phyloP scores from a whole-genome alignment of 2,888 invertebrate genomes.

The Ceriagrion tenellum region DNA sequence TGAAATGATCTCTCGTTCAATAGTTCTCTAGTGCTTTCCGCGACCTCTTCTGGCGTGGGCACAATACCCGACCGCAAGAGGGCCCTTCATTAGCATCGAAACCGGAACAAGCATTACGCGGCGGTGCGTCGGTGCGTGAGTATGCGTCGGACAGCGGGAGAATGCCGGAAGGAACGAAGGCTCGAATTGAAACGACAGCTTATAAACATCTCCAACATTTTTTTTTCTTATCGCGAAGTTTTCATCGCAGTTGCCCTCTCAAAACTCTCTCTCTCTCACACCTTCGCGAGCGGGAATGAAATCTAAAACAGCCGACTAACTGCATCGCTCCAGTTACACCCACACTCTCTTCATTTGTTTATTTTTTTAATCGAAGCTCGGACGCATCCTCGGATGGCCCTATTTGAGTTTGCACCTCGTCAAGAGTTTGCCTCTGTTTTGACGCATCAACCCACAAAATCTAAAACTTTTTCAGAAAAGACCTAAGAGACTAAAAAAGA shows the following conservation, averaged over 20 bases:
- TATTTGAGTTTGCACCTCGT: neutral
- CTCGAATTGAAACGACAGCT: neutral
- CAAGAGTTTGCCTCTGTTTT: neutral
- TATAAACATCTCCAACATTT: neutral
- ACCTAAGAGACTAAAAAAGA: neutral
- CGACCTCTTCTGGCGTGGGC: too few relatives aligned
- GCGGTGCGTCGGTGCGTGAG: neutral
- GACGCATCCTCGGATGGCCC: neutral
- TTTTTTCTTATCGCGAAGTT: neutral
- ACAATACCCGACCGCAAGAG: too few relatives aligned
- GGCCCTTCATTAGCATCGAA: too few relatives aligned
- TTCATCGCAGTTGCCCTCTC: neutral
- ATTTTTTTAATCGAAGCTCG: neutral
- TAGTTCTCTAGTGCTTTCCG: too few relatives aligned
- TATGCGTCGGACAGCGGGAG: neutral
- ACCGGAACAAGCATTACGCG: neutral
- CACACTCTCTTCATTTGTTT: neutral
- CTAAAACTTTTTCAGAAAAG: neutral
- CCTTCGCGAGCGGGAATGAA: neutral
- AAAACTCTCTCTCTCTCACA: neutral
- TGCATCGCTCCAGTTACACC: constrained; percentile 7
- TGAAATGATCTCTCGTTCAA: too few relatives aligned
- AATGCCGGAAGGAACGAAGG: neutral
- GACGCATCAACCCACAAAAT: neutral
- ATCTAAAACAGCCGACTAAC: neutral